Evolutionary conservation across 2,888 invertebrate species (phyloP), one percentile per base, ranked within the genome.

Genomic region (Ephialtes manifestator): DNA sequence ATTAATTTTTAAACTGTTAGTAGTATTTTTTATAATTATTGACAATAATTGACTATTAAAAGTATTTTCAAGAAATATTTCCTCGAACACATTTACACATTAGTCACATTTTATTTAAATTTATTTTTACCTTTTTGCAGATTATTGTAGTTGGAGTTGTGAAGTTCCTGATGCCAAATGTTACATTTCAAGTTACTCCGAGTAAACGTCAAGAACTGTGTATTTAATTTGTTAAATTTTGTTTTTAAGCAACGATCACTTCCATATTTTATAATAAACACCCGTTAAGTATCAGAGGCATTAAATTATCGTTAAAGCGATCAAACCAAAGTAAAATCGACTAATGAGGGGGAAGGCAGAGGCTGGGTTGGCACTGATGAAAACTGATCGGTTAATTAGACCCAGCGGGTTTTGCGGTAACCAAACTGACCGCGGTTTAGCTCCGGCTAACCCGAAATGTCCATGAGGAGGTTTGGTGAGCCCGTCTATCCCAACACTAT

Each of bases 361-460:
- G 18, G 31, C 58, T 20, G 60, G 15, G 35, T 51, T 39, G 46
- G 18, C 46, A 78, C 68, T 46, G 48, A 71, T 70, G 48, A 58
- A 70, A 78, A 70, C 60, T 51, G 78, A 78, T 70, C 68, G 70
- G 60, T 60, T 70, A 78, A 78, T 78, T 78, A 70, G 48, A 31
- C 70, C 60, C 68, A 46, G 53, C 67, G 55, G 46, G 46, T 60
- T 78, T 78, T 48, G 60, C 60, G 70, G 78, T 51, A 24, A 20
- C n/a, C 48, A 78, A 60, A 70, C 78, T 60, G 48, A 78, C 60
- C 68, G 58, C 78, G 46, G 46, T 68, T 68, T 35, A 35, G 58
- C 60, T 35, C 60, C 77, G 46, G 43, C 46, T 35, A 58, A 78
- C 18, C 35, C 60, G 60, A 39, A 63, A 60, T 24, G 58, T 60